phyloP scores from a whole-genome alignment of 1,140 invertebrate genomes.

The Conus ventricosus region DNA sequence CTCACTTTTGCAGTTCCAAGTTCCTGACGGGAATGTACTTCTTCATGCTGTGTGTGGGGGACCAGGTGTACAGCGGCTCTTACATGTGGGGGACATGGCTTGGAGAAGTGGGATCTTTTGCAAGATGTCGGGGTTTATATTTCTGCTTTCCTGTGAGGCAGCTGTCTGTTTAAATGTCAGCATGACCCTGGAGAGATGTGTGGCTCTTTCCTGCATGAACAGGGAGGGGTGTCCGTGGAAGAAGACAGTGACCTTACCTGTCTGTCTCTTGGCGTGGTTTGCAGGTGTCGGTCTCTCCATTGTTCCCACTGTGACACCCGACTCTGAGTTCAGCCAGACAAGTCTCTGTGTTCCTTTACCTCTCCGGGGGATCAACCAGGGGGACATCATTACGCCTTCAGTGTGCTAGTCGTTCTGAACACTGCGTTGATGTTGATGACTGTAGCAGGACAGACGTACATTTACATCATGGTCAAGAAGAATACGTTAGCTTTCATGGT shows the following conservation, averaged over 20 bases:
- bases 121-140: constrained; percentile 27
- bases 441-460: constrained; percentile 44
- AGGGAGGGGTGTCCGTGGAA: background rate
- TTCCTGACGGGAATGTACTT: constrained; percentile 36
- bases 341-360: constrained; percentile 52
- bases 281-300: constrained; percentile 29
- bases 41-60: constrained; percentile 25
- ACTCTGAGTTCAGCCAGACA: constrained; percentile 49
- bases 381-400: constrained; percentile 49
- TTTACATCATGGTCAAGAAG: background rate
- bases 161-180: constrained; percentile 24
- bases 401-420: constrained; percentile 51
- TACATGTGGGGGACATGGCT: constrained; percentile 25
- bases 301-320: constrained; percentile 8
- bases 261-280: constrained; percentile 26
- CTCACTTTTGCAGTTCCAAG: constrained; percentile 45
- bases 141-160: constrained; percentile 37
- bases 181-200: constrained; percentile 50
- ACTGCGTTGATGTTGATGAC: constrained; percentile 44
- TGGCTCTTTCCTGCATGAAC: no score
- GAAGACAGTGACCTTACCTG: background rate
- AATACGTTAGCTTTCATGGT: background rate
- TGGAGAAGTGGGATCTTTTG: constrained; percentile 31
- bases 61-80: constrained; percentile 52
- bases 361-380: constrained; percentile 27